Evolutionary conservation across 2,888 invertebrate genomes (phyloP), one percentile per base, ranked within the genome.

Genomic region (Willowsia nigromaculata): DNA sequence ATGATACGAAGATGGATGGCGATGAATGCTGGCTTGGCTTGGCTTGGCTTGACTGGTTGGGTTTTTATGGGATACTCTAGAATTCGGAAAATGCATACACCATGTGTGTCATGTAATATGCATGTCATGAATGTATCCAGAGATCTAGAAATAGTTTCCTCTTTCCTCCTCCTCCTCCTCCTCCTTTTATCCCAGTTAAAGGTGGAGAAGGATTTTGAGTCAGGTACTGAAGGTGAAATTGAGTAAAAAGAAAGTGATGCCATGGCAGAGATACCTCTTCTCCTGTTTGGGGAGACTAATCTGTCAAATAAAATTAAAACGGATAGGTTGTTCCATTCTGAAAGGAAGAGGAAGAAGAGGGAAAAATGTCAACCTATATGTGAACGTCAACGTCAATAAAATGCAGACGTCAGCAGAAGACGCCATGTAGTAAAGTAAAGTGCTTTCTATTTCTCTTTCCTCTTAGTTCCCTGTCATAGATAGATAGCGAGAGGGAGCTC

Each of bases 291-390:
- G 22, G 27, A 33, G 62, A 40, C 88, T 84, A 88, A 88, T 88
- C 83, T 84, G 83, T 88, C 88, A 88, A 88, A 88, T 84, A 88
- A 83, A 88, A 83, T 87, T 88, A 88, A 88, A 88, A 82, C 50
- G 74, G 50, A 78, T 81, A 56, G 82, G 62, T 56, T 88, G 76
- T 76, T 82, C 56, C 81, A 40, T 82, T 56, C 53, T 22, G 37
- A 40, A 50, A 27, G 43, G 27, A 5, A 40, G 37, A 80, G 13
- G 59, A 59, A 7, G 80, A 37, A 18, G 53, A 80, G 18, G 37
- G 40, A 53, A 81, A 86, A 82, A 88, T 88, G 88, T 88, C 83
- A 83, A 82, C 76, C 37, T 88, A 78, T 62, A 62, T 76, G 59
- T 27, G 80, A 80, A 40, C 78, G 56, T 68, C 65, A 80, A 50